Percentiles rank a stretch among this genome's conserved stretches.
Evolutionary conservation across 2,888 invertebrate genomes (phyloP).

Genomic region (Oxytorus armatus): DNA sequence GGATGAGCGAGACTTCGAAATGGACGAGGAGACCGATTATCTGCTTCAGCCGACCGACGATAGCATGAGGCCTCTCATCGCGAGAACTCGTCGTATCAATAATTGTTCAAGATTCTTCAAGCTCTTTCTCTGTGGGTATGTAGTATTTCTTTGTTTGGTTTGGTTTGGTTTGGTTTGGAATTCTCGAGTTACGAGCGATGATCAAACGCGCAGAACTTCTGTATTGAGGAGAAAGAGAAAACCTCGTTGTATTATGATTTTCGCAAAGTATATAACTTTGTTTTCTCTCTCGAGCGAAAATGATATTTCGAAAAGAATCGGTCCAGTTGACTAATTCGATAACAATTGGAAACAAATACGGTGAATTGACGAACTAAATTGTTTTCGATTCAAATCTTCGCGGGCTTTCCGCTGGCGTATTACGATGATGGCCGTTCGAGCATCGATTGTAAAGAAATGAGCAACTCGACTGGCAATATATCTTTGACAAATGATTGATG

Average conservation of each 20-base stretch:
- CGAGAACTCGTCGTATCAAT: conserved; percentile 77
- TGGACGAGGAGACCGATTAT: conserved; percentile 84
- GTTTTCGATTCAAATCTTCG: conserved; percentile 38
- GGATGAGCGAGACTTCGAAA: conserved; percentile 83
- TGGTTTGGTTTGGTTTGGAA: background rate
- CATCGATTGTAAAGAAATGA: background rate
- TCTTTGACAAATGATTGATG: too few relatives aligned
- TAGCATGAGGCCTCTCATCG: conserved; percentile 78
- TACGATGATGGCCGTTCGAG: background rate
- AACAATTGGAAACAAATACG: conserved; percentile 6
- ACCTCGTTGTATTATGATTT: background rate
- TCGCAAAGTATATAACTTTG: background rate
- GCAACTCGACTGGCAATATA: background rate
- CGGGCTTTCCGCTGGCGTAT: conserved; percentile 19
- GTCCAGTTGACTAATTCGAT: background rate
- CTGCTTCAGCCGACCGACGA: conserved; percentile 81
- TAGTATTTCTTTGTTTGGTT: conserved; percentile 40
- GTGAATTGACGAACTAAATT: background rate
- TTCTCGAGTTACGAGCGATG: background rate
- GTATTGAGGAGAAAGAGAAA: background rate
- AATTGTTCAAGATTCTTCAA: conserved; percentile 78
- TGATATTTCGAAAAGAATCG: background rate
- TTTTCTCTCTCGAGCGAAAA: background rate
- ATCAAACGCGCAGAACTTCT: conserved; percentile 38
- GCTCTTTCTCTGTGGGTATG: conserved; percentile 81